Percentiles rank a stretch among this genome's conserved stretches.
These are phyloP conservation scores for Euphydryas editha DNA, from an alignment of 2,888 invertebrate species.

Conservation along the genomic window DNA sequence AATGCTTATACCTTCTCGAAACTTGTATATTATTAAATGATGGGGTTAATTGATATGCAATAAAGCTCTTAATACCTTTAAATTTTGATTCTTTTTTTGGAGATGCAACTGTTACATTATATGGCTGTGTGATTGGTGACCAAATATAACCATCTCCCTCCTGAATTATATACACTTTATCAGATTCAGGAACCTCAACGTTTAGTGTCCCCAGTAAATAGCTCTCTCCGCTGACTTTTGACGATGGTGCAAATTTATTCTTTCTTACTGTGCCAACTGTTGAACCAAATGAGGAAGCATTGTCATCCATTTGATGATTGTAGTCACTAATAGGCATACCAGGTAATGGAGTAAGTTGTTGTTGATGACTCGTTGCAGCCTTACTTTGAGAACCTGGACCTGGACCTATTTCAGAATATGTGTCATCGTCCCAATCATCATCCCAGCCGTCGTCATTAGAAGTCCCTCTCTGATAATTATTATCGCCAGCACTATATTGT, in stretches of 20 bases:
- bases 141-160: conserved; percentile 90
- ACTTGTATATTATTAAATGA: conserved; percentile 97
- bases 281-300: conserved; percentile 80
- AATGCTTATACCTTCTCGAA: conserved; percentile 98
- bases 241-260: conserved; percentile 94
- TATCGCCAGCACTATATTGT: conserved; percentile 74
- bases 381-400: conserved; percentile 65
- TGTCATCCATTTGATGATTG: conserved; percentile 78
- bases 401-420: conserved; percentile 90
- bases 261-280: conserved; percentile 87
- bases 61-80: conserved; percentile 98
- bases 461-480: conserved; percentile 73
- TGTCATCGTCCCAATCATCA: conserved; percentile 93
- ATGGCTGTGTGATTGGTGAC: conserved; percentile 89
- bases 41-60: conserved; percentile 97
- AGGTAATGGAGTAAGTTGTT: conserved; percentile 70
- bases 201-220: conserved; percentile 92
- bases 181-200: conserved; percentile 87
- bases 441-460: conserved; percentile 90
- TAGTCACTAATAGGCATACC: conserved; percentile 81
- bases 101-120: conserved; percentile 94
- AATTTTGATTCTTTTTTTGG: conserved; percentile 99
- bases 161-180: conserved; percentile 89
- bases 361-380: conserved; percentile 67
- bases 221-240: conserved; percentile 95